A percentile compares a stretch with the other conserved stretches of the same genome.
Conservation (phyloP, 2,797 vertebrate species). For the Gymnoscopelus braueri region DNA sequence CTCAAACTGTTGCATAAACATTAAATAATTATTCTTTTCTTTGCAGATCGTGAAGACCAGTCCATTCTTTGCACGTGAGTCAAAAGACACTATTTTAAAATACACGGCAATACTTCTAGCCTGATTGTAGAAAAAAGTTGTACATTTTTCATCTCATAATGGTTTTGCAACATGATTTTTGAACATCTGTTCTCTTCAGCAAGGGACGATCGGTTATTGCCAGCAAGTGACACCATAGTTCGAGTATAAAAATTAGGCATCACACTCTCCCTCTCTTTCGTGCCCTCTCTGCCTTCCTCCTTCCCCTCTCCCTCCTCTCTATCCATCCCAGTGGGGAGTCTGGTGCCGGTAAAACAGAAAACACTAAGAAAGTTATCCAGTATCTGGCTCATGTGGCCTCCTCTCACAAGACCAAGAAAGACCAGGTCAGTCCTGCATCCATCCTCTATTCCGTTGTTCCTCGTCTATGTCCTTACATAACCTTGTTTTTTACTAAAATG, state of each 20-base stretch:
- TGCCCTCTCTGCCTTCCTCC: not conserved
- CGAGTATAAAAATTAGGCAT: too few relatives aligned
- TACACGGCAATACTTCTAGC: not conserved
- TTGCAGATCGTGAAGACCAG: slow-evolving; percentile 93
- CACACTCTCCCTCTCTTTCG: not conserved
- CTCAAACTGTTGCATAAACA: not conserved
- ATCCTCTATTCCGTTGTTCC: slow-evolving; percentile 3
- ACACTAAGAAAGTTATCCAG: slow-evolving; percentile 99
- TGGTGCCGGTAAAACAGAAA: slow-evolving; percentile 97
- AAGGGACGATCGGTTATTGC: too few relatives aligned
- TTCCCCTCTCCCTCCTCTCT: slow-evolving; percentile 2
- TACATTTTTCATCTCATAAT: not conserved
- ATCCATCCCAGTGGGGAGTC: slow-evolving; percentile 88
- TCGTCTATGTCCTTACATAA: not conserved
- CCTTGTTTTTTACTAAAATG: not conserved
- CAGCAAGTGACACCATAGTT: too few relatives aligned
- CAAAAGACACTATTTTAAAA: slow-evolving; percentile 6
- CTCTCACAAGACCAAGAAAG: slow-evolving; percentile 98
- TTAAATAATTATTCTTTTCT: slow-evolving; percentile 14
- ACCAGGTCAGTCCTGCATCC: slow-evolving; percentile 87
- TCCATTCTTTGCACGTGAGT: slow-evolving; percentile 99
- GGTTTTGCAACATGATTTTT: too few relatives aligned
- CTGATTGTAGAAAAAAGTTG: not conserved
- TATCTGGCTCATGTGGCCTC: slow-evolving; percentile 97
- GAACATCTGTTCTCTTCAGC: too few relatives aligned